These are phyloP conservation scores for Polypterus senegalus DNA, from an alignment of 2,113 vertebrate species.

Conservation along the genomic window DNA sequence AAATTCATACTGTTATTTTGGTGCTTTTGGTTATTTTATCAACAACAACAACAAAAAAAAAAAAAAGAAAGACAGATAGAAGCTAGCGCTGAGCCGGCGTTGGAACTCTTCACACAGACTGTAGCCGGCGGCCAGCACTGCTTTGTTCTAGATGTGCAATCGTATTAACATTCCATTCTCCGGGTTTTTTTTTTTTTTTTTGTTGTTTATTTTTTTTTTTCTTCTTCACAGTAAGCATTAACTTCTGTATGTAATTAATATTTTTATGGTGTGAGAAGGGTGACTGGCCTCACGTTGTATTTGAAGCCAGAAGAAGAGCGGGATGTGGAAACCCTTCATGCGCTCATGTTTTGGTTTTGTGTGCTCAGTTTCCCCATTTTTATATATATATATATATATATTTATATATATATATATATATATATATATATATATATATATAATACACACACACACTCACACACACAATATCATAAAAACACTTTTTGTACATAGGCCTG, in stretches of 20 bases:
- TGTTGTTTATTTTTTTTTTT: conserved; percentile 20
- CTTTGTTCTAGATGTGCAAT: conserved; percentile 91
- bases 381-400: conserved; percentile 13
- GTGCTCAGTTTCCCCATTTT: conserved; percentile 52
- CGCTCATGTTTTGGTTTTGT: conserved; percentile 38
- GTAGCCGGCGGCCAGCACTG: conserved; percentile 60
- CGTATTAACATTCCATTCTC: conserved; percentile 92
- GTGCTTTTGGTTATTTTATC: conserved; percentile 95
- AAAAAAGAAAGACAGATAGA: conserved; percentile 11
- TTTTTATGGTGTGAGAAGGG: conserved; percentile 26
- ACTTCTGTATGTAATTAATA: conserved; percentile 11
- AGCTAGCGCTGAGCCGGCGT: conserved; percentile 35
- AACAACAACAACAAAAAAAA: conserved; percentile 54
- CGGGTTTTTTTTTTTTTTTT: conserved; percentile 47
- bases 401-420: too few species aligned
- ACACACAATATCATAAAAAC: conserved; percentile 52
- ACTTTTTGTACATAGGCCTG: conserved; percentile 95
- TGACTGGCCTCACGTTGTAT: conserved; percentile 49
- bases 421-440: too few species aligned
- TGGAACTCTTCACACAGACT: conserved; percentile 63
- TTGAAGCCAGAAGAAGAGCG: conserved; percentile 83
- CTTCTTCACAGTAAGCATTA: conserved; percentile 61
- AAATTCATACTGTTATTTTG: conserved; percentile 85
- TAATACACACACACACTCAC: too few species aligned
- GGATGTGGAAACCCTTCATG: conserved; percentile 81